Percentiles rank a stretch among this genome's conserved stretches.
Evolutionary conservation across 2,888 invertebrate species (phyloP).

Genomic region (Abrostola triplasia): DNA sequence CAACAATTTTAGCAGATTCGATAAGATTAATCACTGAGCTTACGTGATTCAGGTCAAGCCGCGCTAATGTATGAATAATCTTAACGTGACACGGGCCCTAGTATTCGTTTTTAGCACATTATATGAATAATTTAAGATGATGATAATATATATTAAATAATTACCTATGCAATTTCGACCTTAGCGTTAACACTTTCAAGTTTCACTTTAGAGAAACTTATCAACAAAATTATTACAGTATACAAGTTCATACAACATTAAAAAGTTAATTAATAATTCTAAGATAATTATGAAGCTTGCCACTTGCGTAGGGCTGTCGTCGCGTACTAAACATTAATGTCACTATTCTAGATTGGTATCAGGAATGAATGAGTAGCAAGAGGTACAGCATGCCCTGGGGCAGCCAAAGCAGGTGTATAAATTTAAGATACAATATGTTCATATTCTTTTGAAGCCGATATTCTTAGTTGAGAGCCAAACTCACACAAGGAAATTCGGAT

Average conservation of each 20-base stretch:
- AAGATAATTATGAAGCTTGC: constrained; percentile 31
- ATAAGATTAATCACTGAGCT: background rate
- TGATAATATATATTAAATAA: constrained; percentile 4
- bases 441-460: too few relatives aligned
- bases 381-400: too few relatives aligned
- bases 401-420: too few relatives aligned
- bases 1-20: background rate
- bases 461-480: too few relatives aligned
- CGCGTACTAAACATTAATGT: background rate
- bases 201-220: constrained; percentile 49
- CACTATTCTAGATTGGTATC: background rate
- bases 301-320: constrained; percentile 36
- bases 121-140: constrained; percentile 30
- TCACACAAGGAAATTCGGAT: too few relatives aligned
- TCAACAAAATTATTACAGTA: constrained; percentile 27
- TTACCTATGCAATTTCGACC: constrained; percentile 31
- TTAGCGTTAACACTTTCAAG: constrained; percentile 38
- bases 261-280: constrained; percentile 48
- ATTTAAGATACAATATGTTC: too few relatives aligned
- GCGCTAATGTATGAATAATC: background rate
- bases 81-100: constrained; percentile 10
- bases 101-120: constrained; percentile 11
- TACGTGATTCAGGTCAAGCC: background rate
- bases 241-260: constrained; percentile 25
- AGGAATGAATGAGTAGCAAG: background rate